Percentiles rank a stretch among this genome's conserved stretches.
These are phyloP conservation scores for Athalia circularis DNA, from an alignment of 2,888 invertebrate genomes.

Conservation along the genomic window DNA sequence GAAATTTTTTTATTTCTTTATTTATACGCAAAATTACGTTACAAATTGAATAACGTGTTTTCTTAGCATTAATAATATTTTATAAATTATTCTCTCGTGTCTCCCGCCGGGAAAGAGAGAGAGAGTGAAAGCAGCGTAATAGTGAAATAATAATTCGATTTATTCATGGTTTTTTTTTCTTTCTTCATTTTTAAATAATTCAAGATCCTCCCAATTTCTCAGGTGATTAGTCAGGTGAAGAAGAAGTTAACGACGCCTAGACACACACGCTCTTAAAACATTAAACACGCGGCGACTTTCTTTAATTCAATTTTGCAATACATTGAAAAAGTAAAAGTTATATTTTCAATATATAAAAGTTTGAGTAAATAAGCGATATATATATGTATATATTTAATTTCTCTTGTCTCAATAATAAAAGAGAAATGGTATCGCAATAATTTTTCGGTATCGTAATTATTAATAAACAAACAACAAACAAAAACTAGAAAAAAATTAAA, in stretches of 20 bases:
- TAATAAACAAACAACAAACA: too few species aligned
- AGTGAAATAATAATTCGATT: not conserved
- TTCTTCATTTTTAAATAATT: constrained; percentile 6
- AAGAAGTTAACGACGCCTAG: not conserved
- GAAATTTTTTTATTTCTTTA: too few species aligned
- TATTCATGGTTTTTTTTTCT: not conserved
- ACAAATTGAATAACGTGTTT: too few species aligned
- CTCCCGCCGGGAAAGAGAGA: not conserved
- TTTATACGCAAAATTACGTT: too few species aligned
- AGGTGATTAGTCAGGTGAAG: not conserved
- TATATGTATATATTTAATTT: not conserved
- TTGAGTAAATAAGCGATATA: not conserved
- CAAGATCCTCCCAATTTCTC: not conserved
- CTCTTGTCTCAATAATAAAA: not conserved
- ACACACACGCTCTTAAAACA: not conserved
- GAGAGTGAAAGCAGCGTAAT: not conserved
- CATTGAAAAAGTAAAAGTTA: constrained; percentile 20
- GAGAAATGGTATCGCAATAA: too few species aligned
- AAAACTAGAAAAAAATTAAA: too few species aligned
- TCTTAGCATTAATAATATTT: too few species aligned
- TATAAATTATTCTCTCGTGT: not conserved
- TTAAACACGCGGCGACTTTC: constrained; percentile 6
- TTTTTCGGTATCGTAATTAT: too few species aligned
- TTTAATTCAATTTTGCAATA: constrained; percentile 19
- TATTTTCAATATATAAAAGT: not conserved